These are phyloP conservation scores for Gambusia affinis DNA, from an alignment of 2,113 vertebrate genomes.

Conservation along the genomic window DNA sequence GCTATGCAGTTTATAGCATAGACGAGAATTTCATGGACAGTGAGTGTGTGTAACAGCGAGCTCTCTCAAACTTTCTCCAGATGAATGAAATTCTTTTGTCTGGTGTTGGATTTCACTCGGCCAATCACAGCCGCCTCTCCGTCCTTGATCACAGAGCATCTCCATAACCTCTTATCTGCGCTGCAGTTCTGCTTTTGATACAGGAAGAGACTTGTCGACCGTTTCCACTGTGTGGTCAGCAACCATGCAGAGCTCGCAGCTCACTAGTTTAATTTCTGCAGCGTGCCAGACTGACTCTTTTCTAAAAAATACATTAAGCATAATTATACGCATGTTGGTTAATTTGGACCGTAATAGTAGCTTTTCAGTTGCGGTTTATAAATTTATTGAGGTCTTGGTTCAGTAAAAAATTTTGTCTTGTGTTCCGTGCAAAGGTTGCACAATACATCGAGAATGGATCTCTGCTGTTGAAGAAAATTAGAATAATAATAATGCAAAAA, in stretches of 20 bases:
- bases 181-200: slow-evolving; percentile 53
- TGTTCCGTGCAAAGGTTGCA: neutral
- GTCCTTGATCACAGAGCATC: slow-evolving; percentile 56
- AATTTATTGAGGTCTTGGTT: neutral
- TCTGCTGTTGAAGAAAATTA: neutral
- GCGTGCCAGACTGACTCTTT: slow-evolving; percentile 7
- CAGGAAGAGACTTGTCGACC: slow-evolving; percentile 45
- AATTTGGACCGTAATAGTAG: too few relatives aligned
- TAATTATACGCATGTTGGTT: too few relatives aligned
- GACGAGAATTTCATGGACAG: neutral
- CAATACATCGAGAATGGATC: neutral
- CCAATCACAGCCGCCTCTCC: slow-evolving; percentile 58
- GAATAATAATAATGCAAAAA: too few relatives aligned
- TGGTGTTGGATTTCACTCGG: slow-evolving; percentile 50
- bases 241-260: neutral
- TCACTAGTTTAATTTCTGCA: slow-evolving; percentile 3
- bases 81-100: slow-evolving; percentile 41
- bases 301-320: too few relatives aligned
- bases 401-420: neutral
- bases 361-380: too few relatives aligned
- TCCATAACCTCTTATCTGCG: slow-evolving; percentile 52
- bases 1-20: neutral
- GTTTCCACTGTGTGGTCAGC: slow-evolving; percentile 45
- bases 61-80: slow-evolving; percentile 18
- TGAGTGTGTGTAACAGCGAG: neutral